A percentile compares a stretch with the other conserved stretches of the same genome.
Evolutionary conservation across 2,113 vertebrate species (phyloP).

Genomic region (Apteryx mantelli): DNA sequence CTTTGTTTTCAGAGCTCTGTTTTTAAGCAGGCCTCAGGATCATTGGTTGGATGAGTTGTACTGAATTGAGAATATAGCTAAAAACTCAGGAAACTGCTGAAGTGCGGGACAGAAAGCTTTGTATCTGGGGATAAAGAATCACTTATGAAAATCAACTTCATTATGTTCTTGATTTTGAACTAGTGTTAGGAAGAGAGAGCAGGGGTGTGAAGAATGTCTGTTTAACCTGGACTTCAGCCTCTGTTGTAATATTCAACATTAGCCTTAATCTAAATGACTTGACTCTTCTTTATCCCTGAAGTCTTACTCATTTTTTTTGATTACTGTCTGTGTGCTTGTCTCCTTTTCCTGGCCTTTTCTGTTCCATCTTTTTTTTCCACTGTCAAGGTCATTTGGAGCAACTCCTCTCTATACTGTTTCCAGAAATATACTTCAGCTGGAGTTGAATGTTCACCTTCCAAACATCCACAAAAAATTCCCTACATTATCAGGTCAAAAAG

Average conservation of each 20-base stretch:
- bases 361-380: neutral
- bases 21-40: constrained; percentile 10
- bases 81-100: neutral
- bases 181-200: neutral
- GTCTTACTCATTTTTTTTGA: neutral
- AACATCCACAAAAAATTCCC: neutral
- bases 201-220: neutral
- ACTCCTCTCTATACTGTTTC: neutral
- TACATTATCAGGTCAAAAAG: neutral
- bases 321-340: neutral
- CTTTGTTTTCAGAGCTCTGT: constrained; percentile 25
- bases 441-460: neutral
- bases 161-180: neutral
- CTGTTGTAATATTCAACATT: neutral
- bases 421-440: neutral
- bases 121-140: neutral
- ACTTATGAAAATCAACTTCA: neutral
- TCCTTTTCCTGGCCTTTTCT: neutral
- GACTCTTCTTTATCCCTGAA: neutral
- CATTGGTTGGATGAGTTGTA: constrained; percentile 3
- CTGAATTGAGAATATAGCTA: constrained; percentile 11
- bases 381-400: neutral
- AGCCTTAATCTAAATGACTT: neutral
- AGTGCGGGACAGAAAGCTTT: neutral
- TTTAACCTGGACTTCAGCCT: neutral